A percentile compares a stretch with the other conserved stretches of the same genome.
These are phyloP conservation scores for Marmota flaviventris DNA, from an alignment of 2,113 vertebrate genomes.

Conservation along the genomic window DNA sequence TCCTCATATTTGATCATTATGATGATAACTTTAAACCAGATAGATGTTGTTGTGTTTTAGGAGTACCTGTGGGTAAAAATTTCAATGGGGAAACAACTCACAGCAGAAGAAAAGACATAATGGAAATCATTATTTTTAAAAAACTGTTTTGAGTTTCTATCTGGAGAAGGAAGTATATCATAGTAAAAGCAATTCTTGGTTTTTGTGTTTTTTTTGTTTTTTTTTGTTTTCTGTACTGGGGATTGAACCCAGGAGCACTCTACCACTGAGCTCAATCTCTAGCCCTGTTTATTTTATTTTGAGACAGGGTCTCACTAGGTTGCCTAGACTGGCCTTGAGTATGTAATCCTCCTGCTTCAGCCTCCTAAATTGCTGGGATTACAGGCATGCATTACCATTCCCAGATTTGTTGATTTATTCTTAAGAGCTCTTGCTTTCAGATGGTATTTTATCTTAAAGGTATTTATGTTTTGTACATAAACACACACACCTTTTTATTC, in stretches of 20 bases:
- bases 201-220: not conserved
- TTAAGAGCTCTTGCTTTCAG: constrained; percentile 51
- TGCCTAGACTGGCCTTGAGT: too few relatives aligned
- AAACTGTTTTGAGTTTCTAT: constrained; percentile 34
- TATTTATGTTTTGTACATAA: constrained; percentile 8
- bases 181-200: constrained; percentile 48
- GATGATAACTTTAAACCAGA: constrained; percentile 52
- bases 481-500: not conserved
- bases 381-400: too few relatives aligned
- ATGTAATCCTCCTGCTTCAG: too few relatives aligned
- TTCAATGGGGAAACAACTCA: constrained; percentile 48
- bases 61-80: constrained; percentile 50
- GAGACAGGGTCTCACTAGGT: too few relatives aligned
- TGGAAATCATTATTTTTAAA: constrained; percentile 43
- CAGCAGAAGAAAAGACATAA: constrained; percentile 46
- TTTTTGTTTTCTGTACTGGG: not conserved
- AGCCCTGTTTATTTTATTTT: too few relatives aligned
- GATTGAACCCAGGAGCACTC: too few relatives aligned
- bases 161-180: not conserved
- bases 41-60: constrained; percentile 10
- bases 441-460: constrained; percentile 52
- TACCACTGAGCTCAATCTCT: too few relatives aligned
- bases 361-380: too few relatives aligned
- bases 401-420: constrained; percentile 13
- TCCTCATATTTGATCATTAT: constrained; percentile 28